Evolutionary conservation across 2,113 vertebrate species (phyloP), one percentile per base, ranked within the genome.

Genomic region (Vidua chalybeata): DNA sequence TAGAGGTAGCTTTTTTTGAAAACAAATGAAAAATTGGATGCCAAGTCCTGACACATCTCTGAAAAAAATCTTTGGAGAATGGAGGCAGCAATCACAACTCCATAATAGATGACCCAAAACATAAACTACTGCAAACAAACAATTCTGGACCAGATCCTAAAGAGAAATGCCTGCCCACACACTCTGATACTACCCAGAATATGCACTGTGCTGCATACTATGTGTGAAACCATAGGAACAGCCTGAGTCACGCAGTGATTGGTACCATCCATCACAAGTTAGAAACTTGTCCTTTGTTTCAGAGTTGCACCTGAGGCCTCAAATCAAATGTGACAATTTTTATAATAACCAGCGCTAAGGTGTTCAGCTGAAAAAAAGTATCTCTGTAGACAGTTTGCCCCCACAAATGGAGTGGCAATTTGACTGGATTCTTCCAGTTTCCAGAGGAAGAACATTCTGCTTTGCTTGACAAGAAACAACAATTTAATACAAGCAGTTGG

Each of bases 201-300:
- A 95, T 72, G 61, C 76, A 62, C 88, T 75, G 56, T 56, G n/a
- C 68, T 75, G 79, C 52, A 52, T 52, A 52, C 54, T 61, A 33
- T 46, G 80, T 74, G 86, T 64, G 88, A 95, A 96, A 88, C 88
- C 80, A 87, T 61, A 96, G 90, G 93, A 96, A 94, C 88, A 72
- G 86, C 46, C 85, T 68, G 93, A 96, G 92, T 93, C 95, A 94
- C 73, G 35, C 85, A 9, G 28, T 93, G 96, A 97, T 89, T 94
- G 90, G 86, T 96, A 84, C 88, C 90, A 96, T 97, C 94, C 88
- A 97, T 96, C 96, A 95, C 83, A 95, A 95, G 80, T 92, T 93
- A 87, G 85, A 93, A 95, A 94, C 56, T 89, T 11, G 2, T 93
- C 93, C 85, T 87, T 90, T 95, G 73, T 92, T 97, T 90, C 82